phyloP scores from a whole-genome alignment of 1,140 invertebrate species.

The Halesus radiatus region DNA sequence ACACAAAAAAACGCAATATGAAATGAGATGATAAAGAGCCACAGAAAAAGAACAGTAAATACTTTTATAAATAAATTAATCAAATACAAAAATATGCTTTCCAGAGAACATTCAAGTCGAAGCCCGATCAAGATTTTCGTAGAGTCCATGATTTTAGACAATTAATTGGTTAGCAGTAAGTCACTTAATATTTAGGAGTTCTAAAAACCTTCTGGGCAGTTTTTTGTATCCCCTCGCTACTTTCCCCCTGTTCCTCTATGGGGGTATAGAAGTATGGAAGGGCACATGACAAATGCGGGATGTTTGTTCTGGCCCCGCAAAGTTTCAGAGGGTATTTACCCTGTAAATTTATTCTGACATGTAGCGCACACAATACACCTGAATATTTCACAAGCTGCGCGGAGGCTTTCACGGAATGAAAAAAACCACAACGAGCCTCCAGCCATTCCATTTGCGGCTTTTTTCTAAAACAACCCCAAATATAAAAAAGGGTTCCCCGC shows the following conservation, averaged over 20 bases:
- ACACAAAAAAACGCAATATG: no score
- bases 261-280: no score
- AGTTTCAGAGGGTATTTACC: neutral
- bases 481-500: neutral
- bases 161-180: no score
- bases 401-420: slow-evolving; percentile 13
- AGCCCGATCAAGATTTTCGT: no score
- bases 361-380: slow-evolving; percentile 18
- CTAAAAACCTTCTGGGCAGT: neutral
- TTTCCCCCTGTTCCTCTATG: neutral
- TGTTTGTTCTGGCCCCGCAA: neutral
- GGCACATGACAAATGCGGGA: neutral
- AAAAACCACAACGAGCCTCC: slow-evolving; percentile 5
- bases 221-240: neutral
- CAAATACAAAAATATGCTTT: no score
- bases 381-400: neutral
- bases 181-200: no score
- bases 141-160: no score
- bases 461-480: slow-evolving; percentile 18
- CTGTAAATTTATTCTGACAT: slow-evolving; percentile 11
- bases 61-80: no score
- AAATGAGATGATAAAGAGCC: no score
- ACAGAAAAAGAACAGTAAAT: no score
- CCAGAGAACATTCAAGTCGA: no score
- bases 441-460: slow-evolving; percentile 8